A percentile compares a stretch with the other conserved stretches of the same genome.
Conservation (phyloP, 2,888 invertebrate species). For the Microplitis deprimator region DNA sequence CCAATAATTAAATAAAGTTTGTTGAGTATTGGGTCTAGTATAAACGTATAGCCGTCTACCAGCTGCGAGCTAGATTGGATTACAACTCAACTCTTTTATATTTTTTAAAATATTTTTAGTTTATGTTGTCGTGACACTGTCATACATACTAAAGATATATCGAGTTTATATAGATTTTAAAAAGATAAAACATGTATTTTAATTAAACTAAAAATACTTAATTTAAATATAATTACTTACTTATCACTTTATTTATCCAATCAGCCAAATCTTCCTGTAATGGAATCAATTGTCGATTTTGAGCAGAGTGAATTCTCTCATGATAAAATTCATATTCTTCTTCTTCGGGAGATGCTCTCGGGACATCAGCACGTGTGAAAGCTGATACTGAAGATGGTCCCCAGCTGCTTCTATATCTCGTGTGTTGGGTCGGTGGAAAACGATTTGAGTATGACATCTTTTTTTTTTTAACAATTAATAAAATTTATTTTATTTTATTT, state of each 20-base stretch:
- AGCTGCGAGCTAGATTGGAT: not conserved
- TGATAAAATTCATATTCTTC: conserved; percentile 80
- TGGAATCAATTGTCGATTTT: conserved; percentile 85
- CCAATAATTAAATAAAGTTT: not conserved
- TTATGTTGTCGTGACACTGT: not conserved
- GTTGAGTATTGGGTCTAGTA: not conserved
- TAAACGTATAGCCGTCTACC: not conserved
- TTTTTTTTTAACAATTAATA: not conserved
- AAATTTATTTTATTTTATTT: not conserved
- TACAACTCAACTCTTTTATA: not conserved
- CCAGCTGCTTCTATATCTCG: conserved; percentile 75
- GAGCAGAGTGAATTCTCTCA: conserved; percentile 82
- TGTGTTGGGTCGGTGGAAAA: conserved; percentile 68
- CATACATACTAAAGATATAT: not conserved
- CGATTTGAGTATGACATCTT: conserved; percentile 69
- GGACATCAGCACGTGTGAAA: conserved; percentile 66
- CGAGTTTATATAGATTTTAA: not conserved
- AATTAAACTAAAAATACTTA: not conserved
- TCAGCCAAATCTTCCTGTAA: conserved; percentile 90
- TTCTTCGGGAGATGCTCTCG: conserved; percentile 71
- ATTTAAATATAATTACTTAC: conserved; percentile 73
- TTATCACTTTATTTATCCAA: conserved; percentile 89
- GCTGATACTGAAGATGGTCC: conserved; percentile 75
- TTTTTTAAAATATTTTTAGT: not conserved
- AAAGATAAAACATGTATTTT: not conserved